Percentiles rank a stretch among this genome's conserved stretches.
Evolutionary conservation across 2,888 invertebrate genomes (phyloP).

Genomic region (Aproaerema taeniolella): DNA sequence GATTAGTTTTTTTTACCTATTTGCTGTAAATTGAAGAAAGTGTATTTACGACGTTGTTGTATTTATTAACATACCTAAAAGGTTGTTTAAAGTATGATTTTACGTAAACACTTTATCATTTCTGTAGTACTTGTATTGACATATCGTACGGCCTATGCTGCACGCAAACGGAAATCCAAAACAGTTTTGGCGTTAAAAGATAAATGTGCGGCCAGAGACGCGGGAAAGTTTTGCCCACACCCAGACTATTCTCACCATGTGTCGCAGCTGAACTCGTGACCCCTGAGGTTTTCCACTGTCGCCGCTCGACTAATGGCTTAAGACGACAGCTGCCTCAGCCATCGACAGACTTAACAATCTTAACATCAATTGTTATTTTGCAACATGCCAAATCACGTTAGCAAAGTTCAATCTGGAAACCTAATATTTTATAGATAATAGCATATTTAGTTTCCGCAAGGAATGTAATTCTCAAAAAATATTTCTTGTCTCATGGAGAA

Average conservation of each 20-base stretch:
- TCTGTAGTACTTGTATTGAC: too few species aligned
- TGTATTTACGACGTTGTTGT: too few species aligned
- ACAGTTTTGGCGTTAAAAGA: constrained; percentile 49
- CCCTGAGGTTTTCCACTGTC: constrained; percentile 58
- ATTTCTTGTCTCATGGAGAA: too few species aligned
- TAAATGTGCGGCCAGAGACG: constrained; percentile 56
- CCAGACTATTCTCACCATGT: constrained; percentile 60
- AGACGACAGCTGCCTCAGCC: constrained; percentile 42
- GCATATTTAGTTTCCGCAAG: too few species aligned
- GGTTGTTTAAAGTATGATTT: too few species aligned
- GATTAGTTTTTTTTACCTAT: too few species aligned
- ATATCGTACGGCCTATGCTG: not conserved
- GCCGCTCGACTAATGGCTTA: constrained; percentile 52
- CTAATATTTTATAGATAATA: too few species aligned
- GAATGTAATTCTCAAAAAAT: too few species aligned
- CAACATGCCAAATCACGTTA: constrained; percentile 19
- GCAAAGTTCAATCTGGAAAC: too few species aligned
- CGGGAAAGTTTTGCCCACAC: constrained; percentile 50
- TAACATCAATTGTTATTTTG: constrained; percentile 42
- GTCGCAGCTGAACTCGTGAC: constrained; percentile 54
- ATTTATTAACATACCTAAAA: too few species aligned
- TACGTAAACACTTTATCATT: too few species aligned
- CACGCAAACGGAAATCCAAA: constrained; percentile 20
- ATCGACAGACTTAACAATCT: constrained; percentile 19
- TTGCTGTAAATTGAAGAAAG: too few species aligned